A percentile compares a stretch with the other conserved stretches of the same genome.
Conservation (phyloP, 2,797 vertebrate genomes). For the Phataginus tetradactyla region DNA sequence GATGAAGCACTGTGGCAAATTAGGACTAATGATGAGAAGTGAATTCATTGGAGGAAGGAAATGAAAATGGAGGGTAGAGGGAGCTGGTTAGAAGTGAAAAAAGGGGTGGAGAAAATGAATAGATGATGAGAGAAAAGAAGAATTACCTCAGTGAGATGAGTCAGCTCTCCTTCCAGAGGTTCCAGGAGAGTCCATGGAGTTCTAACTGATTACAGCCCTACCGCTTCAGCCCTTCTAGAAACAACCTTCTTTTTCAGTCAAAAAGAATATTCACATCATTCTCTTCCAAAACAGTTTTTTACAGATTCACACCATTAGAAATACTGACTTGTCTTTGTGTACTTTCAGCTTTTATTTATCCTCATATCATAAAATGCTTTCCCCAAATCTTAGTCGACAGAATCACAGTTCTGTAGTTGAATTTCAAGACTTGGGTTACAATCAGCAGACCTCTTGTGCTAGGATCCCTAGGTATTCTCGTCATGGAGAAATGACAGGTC, state of each 20-base stretch:
- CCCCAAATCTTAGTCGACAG: constrained; percentile 36
- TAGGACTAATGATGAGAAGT: constrained; percentile 26
- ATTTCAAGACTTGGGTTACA: constrained; percentile 30
- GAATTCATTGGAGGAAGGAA: not conserved
- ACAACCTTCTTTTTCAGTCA: not conserved
- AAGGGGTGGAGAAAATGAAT: not conserved
- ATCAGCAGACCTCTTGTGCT: constrained; percentile 10
- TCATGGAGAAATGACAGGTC: constrained; percentile 2
- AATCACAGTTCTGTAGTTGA: constrained; percentile 36
- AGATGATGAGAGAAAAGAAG: not conserved
- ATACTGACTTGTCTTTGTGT: constrained; percentile 53
- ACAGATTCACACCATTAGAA: constrained; percentile 48
- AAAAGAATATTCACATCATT: constrained; percentile 32
- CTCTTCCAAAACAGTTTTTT: not conserved
- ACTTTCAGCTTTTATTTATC: constrained; percentile 61
- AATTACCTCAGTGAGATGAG: not conserved
- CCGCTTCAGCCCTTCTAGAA: not conserved
- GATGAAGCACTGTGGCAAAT: not conserved
- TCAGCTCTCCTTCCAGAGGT: not conserved
- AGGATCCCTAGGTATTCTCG: constrained; percentile 15
- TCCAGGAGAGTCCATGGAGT: not conserved
- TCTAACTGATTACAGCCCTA: not conserved
- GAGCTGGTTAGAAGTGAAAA: not conserved
- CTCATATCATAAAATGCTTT: constrained; percentile 62
- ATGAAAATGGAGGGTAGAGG: not conserved